These are phyloP conservation scores for Sinocyclocheilus maitianheensis DNA, from an alignment of 2,113 vertebrate genomes.

Conservation along the genomic window DNA sequence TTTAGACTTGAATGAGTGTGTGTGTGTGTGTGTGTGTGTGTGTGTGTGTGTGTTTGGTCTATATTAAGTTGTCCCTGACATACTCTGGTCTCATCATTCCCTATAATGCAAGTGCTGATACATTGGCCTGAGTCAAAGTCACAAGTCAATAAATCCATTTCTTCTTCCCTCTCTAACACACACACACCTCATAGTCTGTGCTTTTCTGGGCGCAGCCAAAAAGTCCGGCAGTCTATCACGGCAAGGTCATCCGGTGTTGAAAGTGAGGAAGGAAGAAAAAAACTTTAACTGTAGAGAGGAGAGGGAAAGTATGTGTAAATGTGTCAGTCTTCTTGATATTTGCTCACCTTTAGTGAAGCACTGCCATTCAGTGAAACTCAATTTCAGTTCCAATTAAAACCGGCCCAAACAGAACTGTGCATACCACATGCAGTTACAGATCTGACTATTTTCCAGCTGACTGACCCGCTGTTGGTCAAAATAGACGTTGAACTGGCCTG, in stretches of 20 bases:
- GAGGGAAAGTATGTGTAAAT: slow-evolving; percentile 40
- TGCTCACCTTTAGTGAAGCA: slow-evolving; percentile 54
- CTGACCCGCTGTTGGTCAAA: slow-evolving; percentile 44
- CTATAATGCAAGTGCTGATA: slow-evolving; percentile 91
- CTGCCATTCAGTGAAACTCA: slow-evolving; percentile 54
- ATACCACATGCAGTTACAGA: slow-evolving; percentile 45
- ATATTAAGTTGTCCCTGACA: slow-evolving; percentile 90
- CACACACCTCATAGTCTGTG: slow-evolving; percentile 77
- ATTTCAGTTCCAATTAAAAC: slow-evolving; percentile 63
- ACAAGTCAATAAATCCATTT: slow-evolving; percentile 96
- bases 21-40: slow-evolving; percentile 74
- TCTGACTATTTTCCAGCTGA: slow-evolving; percentile 55
- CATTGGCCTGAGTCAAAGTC: slow-evolving; percentile 85
- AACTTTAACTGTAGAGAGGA: slow-evolving; percentile 46
- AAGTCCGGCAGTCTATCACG: slow-evolving; percentile 85
- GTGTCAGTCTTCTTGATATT: slow-evolving; percentile 47
- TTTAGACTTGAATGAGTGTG: slow-evolving; percentile 59
- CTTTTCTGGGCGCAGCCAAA: slow-evolving; percentile 78
- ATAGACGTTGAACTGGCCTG: slow-evolving; percentile 1
- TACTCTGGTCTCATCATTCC: slow-evolving; percentile 89
- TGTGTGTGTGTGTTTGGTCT: slow-evolving; percentile 78
- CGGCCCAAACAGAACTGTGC: slow-evolving; percentile 53
- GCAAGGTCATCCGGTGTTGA: slow-evolving; percentile 86
- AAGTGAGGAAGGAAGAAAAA: slow-evolving; percentile 65
- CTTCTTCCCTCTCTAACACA: slow-evolving; percentile 70